These are phyloP conservation scores for Cheilosia pagana DNA, from an alignment of 2,888 invertebrate genomes.

Conservation along the genomic window DNA sequence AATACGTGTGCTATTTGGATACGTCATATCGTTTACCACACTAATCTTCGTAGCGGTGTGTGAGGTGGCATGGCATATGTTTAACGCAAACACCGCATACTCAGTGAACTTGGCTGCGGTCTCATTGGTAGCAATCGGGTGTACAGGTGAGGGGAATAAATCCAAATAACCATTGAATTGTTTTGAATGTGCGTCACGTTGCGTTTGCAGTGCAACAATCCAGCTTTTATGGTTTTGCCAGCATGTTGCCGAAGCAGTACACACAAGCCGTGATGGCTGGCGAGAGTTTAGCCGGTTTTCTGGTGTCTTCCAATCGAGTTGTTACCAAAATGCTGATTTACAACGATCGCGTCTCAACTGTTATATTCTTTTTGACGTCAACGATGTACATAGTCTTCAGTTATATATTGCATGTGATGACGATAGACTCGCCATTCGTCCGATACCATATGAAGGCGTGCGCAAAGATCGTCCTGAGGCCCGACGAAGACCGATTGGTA, in stretches of 20 bases:
- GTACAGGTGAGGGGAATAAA: slow-evolving; percentile 85
- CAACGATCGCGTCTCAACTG: slow-evolving; percentile 91
- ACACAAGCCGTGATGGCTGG: slow-evolving; percentile 98
- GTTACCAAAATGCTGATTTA: slow-evolving; percentile 91
- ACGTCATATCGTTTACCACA: slow-evolving; percentile 91
- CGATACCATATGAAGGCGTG: slow-evolving; percentile 92
- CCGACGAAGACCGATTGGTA: slow-evolving; percentile 88
- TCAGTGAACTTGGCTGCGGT: slow-evolving; percentile 92
- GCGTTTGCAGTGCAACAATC: slow-evolving; percentile 92
- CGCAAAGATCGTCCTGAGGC: slow-evolving; percentile 91
- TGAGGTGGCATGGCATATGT: slow-evolving; percentile 94
- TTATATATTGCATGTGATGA: slow-evolving; percentile 90
- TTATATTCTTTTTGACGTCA: slow-evolving; percentile 93
- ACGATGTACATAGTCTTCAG: slow-evolving; percentile 90
- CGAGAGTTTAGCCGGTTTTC: slow-evolving; percentile 93
- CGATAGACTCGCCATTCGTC: slow-evolving; percentile 92
- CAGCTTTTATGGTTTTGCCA: slow-evolving; percentile 96
- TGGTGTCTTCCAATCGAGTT: slow-evolving; percentile 93
- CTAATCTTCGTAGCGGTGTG: slow-evolving; percentile 92
- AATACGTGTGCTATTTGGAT: slow-evolving; percentile 94
- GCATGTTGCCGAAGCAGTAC: slow-evolving; percentile 93
- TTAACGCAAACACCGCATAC: slow-evolving; percentile 91
- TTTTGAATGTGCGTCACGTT: neutral
- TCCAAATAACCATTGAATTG: neutral
- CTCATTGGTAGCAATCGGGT: slow-evolving; percentile 93